Evolutionary conservation across 1,140 invertebrate genomes (phyloP).

Genomic region (Maconellicoccus hirsutus): DNA sequence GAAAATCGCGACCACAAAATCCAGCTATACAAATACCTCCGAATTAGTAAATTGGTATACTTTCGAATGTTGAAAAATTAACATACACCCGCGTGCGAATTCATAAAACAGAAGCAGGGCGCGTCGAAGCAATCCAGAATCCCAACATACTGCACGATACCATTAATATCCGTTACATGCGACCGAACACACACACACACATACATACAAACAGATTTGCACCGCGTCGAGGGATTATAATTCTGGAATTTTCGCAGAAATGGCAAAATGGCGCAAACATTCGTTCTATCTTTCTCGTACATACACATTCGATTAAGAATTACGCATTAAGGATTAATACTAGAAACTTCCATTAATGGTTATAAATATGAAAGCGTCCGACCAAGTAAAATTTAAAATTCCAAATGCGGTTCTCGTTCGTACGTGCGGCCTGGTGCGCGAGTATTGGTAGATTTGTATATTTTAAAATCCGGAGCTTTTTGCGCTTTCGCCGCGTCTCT

Average conservation of each 20-base stretch:
- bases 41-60: too few relatives aligned
- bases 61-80: too few relatives aligned
- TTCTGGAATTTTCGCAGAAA: neutral
- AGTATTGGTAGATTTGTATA: neutral
- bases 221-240: neutral
- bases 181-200: too few relatives aligned
- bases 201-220: too few relatives aligned
- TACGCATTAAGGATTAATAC: constrained; percentile 22
- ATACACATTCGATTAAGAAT: constrained; percentile 7
- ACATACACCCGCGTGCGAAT: too few relatives aligned
- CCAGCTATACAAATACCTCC: too few relatives aligned
- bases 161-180: too few relatives aligned
- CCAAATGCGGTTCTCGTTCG: neutral
- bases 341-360: constrained; percentile 21
- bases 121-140: too few relatives aligned
- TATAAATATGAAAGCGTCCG: constrained; percentile 20
- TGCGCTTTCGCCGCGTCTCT: neutral
- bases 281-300: neutral
- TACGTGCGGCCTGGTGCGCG: too few relatives aligned
- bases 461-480: neutral
- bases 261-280: neutral
- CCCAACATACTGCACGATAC: too few relatives aligned
- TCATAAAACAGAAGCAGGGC: too few relatives aligned
- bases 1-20: too few relatives aligned
- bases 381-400: constrained; percentile 20